Conservation (phyloP, 2,888 invertebrate species). For the Liopterus haemorrhoidalis region DNA sequence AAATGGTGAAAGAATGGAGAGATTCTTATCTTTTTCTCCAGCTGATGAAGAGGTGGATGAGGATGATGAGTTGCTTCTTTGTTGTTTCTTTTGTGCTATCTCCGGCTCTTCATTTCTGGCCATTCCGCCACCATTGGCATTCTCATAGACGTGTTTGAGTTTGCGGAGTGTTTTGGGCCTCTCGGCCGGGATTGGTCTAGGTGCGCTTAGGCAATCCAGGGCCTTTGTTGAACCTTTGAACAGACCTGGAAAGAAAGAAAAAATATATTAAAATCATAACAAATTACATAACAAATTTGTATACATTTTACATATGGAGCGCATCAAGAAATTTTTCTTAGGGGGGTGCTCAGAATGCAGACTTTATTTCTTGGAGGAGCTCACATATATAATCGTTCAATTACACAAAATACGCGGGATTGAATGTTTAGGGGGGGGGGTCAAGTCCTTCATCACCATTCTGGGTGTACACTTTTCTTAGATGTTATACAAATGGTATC, state of each 20-base stretch:
- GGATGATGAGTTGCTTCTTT: conserved; percentile 13
- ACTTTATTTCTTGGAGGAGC: no score
- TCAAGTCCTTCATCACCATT: no score
- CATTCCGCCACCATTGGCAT: conserved; percentile 41
- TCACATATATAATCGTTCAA: no score
- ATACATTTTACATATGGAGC: conserved; percentile 17
- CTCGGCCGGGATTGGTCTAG: conserved; percentile 58
- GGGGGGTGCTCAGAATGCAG: no score
- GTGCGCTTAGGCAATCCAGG: conserved; percentile 55
- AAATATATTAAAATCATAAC: conserved; percentile 6
- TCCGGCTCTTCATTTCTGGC: conserved; percentile 36
- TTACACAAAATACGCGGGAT: no score
- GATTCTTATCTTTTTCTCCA: conserved; percentile 45
- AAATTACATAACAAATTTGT: conserved; percentile 9
- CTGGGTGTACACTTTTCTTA: no score
- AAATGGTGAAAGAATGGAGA: conserved; percentile 74
- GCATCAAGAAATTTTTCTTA: conserved; percentile 17
- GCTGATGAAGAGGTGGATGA: conserved; percentile 24
- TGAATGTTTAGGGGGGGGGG: no score
- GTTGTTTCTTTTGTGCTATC: conserved; percentile 33
- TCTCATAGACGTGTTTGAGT: conserved; percentile 67
- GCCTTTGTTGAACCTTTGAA: conserved; percentile 76
- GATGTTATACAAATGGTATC: no score
- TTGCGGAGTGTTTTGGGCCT: conserved; percentile 70
- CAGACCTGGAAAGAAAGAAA: conserved; percentile 55